phyloP scores from a whole-genome alignment of 23 tunicate species.

The Trididemnum miniatum region DNA sequence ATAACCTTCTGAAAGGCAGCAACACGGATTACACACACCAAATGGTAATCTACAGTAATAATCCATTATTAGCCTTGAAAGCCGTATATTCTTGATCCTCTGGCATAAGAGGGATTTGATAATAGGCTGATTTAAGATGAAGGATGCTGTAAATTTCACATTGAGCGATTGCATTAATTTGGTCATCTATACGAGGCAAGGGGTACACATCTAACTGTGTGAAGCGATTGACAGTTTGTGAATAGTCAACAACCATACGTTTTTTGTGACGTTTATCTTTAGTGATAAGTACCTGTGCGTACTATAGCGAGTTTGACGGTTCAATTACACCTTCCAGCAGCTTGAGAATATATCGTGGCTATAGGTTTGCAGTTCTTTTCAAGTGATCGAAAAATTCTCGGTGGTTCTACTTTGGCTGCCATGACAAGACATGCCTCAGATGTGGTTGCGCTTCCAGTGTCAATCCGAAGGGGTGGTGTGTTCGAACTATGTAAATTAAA shows the following conservation, averaged over 20 bases:
- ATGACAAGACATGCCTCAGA: not conserved
- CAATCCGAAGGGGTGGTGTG: not conserved
- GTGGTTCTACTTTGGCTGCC: slow-evolving; percentile 9
- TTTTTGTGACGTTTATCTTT: slow-evolving; percentile 22
- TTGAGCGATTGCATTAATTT: slow-evolving; percentile 15
- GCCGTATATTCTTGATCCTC: slow-evolving; percentile 31
- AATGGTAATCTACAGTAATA: slow-evolving; percentile 12
- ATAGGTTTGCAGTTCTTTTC: not conserved
- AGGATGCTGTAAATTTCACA: not conserved
- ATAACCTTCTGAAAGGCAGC: slow-evolving; percentile 8
- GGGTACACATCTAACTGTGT: too few species aligned
- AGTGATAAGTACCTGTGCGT: slow-evolving; percentile 15
- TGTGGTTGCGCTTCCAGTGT: not conserved
- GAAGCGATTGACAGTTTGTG: slow-evolving; percentile 24
- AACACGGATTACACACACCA: slow-evolving; percentile 22
- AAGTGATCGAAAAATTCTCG: not conserved
- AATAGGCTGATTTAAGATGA: slow-evolving; percentile 28
- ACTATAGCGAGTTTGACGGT: slow-evolving; percentile 9
- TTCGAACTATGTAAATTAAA: not conserved
- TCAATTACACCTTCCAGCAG: slow-evolving; percentile 16
- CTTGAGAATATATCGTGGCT: not conserved
- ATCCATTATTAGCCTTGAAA: not conserved
- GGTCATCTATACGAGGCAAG: slow-evolving; percentile 8
- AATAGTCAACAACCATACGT: slow-evolving; percentile 33
- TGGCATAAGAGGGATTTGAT: not conserved